phyloP scores from a whole-genome alignment of 2,888 invertebrate species.

The Rhingia rostrata region DNA sequence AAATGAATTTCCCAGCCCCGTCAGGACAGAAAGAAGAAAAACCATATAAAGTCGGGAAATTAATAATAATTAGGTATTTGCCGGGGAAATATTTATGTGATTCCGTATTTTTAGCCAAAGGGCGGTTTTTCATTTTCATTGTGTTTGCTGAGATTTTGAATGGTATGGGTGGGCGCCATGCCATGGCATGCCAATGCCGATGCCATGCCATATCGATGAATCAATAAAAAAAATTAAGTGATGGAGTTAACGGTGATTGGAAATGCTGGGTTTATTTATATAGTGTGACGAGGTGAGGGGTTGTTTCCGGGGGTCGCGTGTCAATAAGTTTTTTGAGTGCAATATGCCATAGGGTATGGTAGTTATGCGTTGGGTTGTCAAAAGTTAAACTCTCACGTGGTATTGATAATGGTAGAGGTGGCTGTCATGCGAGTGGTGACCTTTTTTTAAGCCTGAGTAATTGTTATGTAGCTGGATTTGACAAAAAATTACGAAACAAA shows the following conservation, averaged over 20 bases:
- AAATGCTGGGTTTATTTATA: not conserved
- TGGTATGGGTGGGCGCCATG: conserved; percentile 16
- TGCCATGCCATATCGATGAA: conserved; percentile 42
- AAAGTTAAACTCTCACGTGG: no score
- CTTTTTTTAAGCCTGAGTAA: no score
- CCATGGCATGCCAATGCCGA: not conserved
- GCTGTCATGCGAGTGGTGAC: no score
- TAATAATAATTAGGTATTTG: conserved; percentile 30
- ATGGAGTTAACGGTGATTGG: conserved; percentile 63
- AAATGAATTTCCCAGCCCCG: not conserved
- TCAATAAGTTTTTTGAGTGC: conserved; percentile 2
- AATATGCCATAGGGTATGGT: no score
- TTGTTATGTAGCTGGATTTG: no score
- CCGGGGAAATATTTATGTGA: conserved; percentile 34
- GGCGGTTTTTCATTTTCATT: conserved; percentile 19
- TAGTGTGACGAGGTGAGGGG: not conserved
- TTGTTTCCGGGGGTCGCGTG: not conserved
- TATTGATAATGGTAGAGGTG: no score
- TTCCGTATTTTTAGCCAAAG: conserved; percentile 34
- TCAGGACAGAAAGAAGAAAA: not conserved
- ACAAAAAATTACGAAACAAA: no score
- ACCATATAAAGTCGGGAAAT: conserved; percentile 6
- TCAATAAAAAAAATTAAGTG: conserved; percentile 54
- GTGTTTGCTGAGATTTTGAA: not conserved
- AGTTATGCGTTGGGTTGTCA: no score